Base-by-base conservation (phyloP, 2,113 vertebrate species). In the Glaucidium brasilianum region DNA sequence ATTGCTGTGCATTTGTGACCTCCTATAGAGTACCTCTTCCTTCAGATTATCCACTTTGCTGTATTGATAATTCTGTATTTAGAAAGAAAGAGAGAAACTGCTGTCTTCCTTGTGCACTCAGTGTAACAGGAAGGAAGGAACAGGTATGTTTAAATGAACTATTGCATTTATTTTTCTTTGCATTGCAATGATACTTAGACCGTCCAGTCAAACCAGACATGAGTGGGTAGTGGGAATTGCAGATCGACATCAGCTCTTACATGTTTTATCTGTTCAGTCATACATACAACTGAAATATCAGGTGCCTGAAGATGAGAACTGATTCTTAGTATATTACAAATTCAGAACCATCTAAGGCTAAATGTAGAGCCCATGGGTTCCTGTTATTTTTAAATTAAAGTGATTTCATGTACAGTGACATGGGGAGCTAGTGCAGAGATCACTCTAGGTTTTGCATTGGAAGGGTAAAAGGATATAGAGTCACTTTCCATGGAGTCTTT, bases 361-460 rank as follows among this genome's bases (percentile, higher is more conserved):
- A 88, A 60, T 14, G 25, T 88, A 91, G 88, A 92, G 17, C 43
- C 34, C 29, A 56, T 80, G 74, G 37, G 59, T 89, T 95, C 32
- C 67, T 56, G 27, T 64, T 95, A 56, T 88, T 92, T 95, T 93
- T 85, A 84, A 79, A 88, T 49, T 78, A 88, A 95, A 88, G 82
- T 71, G 35, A 67, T 73, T 96, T 96, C 62, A 39, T 50, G 60
- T 41, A 18, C 74, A 81, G 92, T 75, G 37, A 58, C 29, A 35
- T 15, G 26, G 29, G 37, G 11, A 69, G 29, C 19, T 69, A 25
- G 56, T 50, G 50, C 35, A 84, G 56, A 62, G n/a, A 41, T 37
- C 7, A 3, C 34, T 69, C 52, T 35, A 18, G 21, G 10, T 74
- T 90, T 85, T 68, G 30, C 37, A 52, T 27, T 75, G 29, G 13